phyloP scores from a whole-genome alignment of 2,797 vertebrate species.

The Enteromius trimaculatus region DNA sequence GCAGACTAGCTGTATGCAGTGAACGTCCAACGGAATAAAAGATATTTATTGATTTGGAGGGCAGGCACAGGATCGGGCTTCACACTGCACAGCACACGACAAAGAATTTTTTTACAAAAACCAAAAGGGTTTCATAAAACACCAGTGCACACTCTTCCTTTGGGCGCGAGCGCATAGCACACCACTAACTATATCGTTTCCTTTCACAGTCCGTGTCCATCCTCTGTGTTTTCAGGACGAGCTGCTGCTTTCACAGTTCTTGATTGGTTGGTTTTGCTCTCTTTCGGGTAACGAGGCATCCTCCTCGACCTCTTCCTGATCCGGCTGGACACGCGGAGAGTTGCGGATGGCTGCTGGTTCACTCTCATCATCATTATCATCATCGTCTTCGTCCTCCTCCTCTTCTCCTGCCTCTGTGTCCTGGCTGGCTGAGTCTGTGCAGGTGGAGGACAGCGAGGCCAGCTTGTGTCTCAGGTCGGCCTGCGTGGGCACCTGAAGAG shows the following conservation, averaged over 20 bases:
- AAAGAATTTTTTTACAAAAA: conserved; percentile 60
- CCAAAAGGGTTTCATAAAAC: conserved; percentile 50
- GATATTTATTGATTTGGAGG: conserved; percentile 66
- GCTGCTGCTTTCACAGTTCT: conserved; percentile 78
- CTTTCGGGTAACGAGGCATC: conserved; percentile 68
- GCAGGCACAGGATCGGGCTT: conserved; percentile 55
- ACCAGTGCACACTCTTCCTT: conserved; percentile 48
- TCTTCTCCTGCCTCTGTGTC: conserved; percentile 80
- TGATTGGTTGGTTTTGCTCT: conserved; percentile 59
- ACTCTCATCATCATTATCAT: conserved; percentile 64
- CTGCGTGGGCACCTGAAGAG: conserved; percentile 87
- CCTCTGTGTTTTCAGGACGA: conserved; percentile 62
- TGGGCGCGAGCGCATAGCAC: conserved; percentile 61
- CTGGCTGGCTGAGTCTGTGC: conserved; percentile 82
- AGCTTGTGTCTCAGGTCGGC: conserved; percentile 81
- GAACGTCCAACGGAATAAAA: conserved; percentile 48
- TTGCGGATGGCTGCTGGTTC: conserved; percentile 52
- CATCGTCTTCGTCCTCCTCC: conserved; percentile 69
- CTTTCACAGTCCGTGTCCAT: conserved; percentile 43
- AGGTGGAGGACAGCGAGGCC: conserved; percentile 81
- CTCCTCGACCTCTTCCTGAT: conserved; percentile 80
- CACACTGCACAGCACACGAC: conserved; percentile 68
- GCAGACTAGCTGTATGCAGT: neutral
- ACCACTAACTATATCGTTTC: neutral
- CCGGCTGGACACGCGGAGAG: conserved; percentile 73